A percentile compares a stretch with the other conserved stretches of the same genome.
Conservation (phyloP, 2,888 invertebrate species). For the Ichneumoninae sp. region DNA sequence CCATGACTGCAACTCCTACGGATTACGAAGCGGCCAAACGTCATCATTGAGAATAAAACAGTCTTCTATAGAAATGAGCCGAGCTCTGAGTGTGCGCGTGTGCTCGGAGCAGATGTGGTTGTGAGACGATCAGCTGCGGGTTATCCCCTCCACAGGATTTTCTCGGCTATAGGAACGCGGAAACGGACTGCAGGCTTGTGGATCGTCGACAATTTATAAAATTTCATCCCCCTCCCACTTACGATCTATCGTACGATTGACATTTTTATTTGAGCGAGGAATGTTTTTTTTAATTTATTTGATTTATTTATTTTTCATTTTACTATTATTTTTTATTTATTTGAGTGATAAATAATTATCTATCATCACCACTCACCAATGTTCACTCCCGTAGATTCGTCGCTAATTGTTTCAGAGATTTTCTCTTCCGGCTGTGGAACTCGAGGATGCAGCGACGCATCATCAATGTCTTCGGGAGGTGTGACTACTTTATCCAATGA, state of each 20-base stretch:
- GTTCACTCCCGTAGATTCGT: not conserved
- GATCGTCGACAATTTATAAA: conserved; percentile 12
- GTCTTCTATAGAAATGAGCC: conserved; percentile 60
- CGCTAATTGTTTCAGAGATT: not conserved
- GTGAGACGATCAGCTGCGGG: conserved; percentile 8
- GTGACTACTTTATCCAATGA: conserved; percentile 10
- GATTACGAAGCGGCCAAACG: conserved; percentile 64
- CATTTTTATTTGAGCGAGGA: not conserved
- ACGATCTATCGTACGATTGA: not conserved
- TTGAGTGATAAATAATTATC: not conserved
- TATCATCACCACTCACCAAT: conserved; percentile 9
- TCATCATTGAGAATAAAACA: conserved; percentile 70
- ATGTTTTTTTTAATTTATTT: not conserved
- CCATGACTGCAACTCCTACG: conserved; percentile 85
- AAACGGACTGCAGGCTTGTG: conserved; percentile 20
- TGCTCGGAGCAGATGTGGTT: not conserved
- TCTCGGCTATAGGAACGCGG: not conserved
- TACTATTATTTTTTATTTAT: no score
- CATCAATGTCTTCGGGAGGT: conserved; percentile 12
- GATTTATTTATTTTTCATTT: no score
- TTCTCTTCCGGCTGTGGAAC: not conserved
- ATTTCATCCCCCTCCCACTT: not conserved
- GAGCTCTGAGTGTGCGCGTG: conserved; percentile 8
- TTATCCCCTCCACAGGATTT: not conserved
- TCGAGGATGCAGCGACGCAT: conserved; percentile 4